Percentiles rank a stretch among this genome's conserved stretches.
phyloP scores from a whole-genome alignment of 2,888 invertebrate genomes.

The Julus scanicus region DNA sequence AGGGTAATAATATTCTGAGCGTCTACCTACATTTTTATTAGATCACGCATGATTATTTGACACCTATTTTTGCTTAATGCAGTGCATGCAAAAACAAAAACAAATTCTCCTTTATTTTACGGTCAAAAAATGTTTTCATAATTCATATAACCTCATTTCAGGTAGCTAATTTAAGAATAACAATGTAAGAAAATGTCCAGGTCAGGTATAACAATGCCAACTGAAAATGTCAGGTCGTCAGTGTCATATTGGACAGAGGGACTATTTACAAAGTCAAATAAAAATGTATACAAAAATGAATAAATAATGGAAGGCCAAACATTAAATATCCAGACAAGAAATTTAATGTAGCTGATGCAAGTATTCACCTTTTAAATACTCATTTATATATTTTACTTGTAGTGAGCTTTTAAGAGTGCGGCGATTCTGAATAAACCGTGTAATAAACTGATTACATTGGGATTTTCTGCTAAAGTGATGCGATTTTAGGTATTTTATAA shows the following conservation, averaged over 20 bases:
- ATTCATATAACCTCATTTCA: conserved; percentile 26
- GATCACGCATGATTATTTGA: background rate
- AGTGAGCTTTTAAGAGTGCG: too few relatives aligned
- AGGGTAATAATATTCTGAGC: background rate
- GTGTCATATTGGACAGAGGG: conserved; percentile 1
- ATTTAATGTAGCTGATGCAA: too few relatives aligned
- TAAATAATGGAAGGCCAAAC: background rate
- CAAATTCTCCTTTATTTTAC: background rate
- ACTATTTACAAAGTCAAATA: background rate
- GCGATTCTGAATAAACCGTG: too few relatives aligned
- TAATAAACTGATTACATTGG: too few relatives aligned
- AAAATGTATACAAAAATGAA: background rate
- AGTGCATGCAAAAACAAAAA: background rate
- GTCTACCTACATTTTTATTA: background rate
- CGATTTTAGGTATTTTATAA: too few relatives aligned
- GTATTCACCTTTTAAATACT: too few relatives aligned
- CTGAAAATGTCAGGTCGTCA: conserved; percentile 17
- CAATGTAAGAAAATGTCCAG: background rate
- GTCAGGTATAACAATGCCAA: conserved; percentile 33
- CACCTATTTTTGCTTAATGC: background rate
- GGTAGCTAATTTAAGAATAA: conserved; percentile 2
- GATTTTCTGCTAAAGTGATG: too few relatives aligned
- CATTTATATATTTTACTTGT: too few relatives aligned
- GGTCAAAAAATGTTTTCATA: background rate
- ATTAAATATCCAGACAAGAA: too few relatives aligned